Percentiles rank a stretch among this genome's conserved stretches.
phyloP scores from a whole-genome alignment of 2,113 vertebrate species.

The Cyanistes caeruleus region DNA sequence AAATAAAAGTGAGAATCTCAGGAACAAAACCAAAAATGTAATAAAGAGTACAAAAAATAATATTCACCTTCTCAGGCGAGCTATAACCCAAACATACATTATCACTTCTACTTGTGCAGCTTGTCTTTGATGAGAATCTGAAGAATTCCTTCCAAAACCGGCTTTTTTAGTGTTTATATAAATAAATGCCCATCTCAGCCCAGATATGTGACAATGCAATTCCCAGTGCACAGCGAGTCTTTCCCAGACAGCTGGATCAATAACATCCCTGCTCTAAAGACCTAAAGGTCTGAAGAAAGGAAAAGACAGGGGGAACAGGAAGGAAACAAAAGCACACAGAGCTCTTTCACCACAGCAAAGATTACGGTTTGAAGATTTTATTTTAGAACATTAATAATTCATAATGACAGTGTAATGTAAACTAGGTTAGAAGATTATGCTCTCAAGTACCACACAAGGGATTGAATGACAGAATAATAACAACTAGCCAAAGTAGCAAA shows the following conservation, averaged over 20 bases:
- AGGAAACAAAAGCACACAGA: slow-evolving; percentile 40
- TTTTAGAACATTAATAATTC: slow-evolving; percentile 66
- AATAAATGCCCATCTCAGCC: not conserved
- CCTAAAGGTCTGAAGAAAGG: slow-evolving; percentile 16
- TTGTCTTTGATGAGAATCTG: not conserved
- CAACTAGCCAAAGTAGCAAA: slow-evolving; percentile 4
- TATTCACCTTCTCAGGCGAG: not conserved
- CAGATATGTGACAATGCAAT: not conserved
- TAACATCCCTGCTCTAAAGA: slow-evolving; percentile 22
- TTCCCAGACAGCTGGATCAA: not conserved
- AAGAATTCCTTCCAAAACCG: not conserved
- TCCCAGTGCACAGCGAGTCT: not conserved
- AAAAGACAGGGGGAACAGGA: slow-evolving; percentile 6
- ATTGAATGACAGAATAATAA: slow-evolving; percentile 60
- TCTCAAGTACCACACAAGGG: slow-evolving; percentile 58
- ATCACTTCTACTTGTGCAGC: not conserved
- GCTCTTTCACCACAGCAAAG: slow-evolving; percentile 56
- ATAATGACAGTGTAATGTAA: slow-evolving; percentile 63
- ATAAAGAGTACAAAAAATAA: not conserved
- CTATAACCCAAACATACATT: not conserved
- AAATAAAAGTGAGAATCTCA: not conserved
- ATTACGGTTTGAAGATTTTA: slow-evolving; percentile 63
- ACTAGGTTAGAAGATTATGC: slow-evolving; percentile 59
- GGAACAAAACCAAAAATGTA: not conserved
- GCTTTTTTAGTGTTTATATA: not conserved